Evolutionary conservation across 2,113 vertebrate genomes (phyloP), one percentile per base, ranked within the genome.

Genomic region (Alectura lathami): DNA sequence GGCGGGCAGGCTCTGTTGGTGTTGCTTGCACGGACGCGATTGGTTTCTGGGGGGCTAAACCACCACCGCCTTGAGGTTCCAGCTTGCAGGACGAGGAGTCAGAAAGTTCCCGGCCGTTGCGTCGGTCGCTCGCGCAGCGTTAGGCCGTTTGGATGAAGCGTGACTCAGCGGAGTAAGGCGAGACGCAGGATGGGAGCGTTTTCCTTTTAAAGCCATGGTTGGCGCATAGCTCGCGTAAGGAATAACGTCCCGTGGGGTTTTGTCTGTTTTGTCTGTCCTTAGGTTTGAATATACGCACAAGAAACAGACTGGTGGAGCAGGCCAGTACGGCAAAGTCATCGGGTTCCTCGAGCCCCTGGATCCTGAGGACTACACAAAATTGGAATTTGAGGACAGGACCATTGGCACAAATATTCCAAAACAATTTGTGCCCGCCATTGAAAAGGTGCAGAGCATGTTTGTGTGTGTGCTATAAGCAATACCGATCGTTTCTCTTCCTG

Each of bases 281-380:
- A 99, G 99, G 93, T 99, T 99, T 97, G 98, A 99, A 10, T 99
- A 98, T 84, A 99, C 98, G 8, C 99, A 99, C 91, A 99, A 99
- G 97, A 99, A 98, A 79, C 99, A 99, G 94, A 97, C 97, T 0
- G 99, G 99, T 0, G 99, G 99, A 32, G 98, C 99, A 0, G 99
- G 99, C 8, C 99, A 99, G 96, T 99, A 97, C 5, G 99, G 99
- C 42, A 99, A 99, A 96, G 99, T 99, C 3, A 98, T 98, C 0
- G 99, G 99, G 0, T 94, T 98, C 21, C 95, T 99, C 7, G 98
- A 99, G 96, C 99, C 99, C 54, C 96, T 99, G 94, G 98, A 99
- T 3, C 67, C 96, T 0, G 98, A 99, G 50, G 76, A 98, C 83
- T 98, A 95, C 97, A 99, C 98, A 6, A 99, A 99, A 57, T 5